Evolutionary conservation across 2,797 vertebrate genomes (phyloP).

Genomic region (Hoplostethus mediterraneus): DNA sequence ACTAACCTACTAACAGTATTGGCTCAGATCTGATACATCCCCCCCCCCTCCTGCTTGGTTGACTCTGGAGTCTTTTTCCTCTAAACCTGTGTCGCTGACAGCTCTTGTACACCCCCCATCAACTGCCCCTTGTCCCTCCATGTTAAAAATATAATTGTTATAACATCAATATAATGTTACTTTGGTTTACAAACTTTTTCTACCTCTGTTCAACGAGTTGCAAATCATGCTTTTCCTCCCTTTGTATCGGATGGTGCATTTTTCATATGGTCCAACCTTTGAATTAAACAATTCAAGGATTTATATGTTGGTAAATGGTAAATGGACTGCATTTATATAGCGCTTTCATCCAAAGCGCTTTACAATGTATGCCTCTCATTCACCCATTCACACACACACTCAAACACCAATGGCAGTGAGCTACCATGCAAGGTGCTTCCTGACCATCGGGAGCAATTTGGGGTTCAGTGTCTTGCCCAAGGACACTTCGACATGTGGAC

Average conservation of each 20-base stretch:
- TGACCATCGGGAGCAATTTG: too few species aligned
- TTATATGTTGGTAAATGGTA: constrained; percentile 3
- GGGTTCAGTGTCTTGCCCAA: too few species aligned
- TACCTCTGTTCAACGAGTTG: not conserved
- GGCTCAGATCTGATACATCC: not conserved
- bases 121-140: not conserved
- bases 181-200: constrained; percentile 1
- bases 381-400: too few species aligned
- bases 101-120: constrained; percentile 6
- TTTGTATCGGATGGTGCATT: constrained; percentile 1
- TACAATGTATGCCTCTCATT: too few species aligned
- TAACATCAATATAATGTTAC: not conserved
- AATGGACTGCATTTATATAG: too few species aligned
- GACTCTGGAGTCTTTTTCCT: not conserved
- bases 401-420: too few species aligned
- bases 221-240: constrained; percentile 9
- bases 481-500: too few species aligned
- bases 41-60: not conserved
- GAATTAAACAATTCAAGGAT: constrained; percentile 12
- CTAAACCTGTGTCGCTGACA: too few species aligned
- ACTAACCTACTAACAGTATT: not conserved
- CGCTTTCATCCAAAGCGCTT: too few species aligned
- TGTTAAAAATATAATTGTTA: too few species aligned
- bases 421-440: too few species aligned
- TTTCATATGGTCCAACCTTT: constrained; percentile 2